Percentiles rank a stretch among this genome's conserved stretches.
phyloP scores from a whole-genome alignment of 1,140 invertebrate species.

The Gryllus bimaculatus region DNA sequence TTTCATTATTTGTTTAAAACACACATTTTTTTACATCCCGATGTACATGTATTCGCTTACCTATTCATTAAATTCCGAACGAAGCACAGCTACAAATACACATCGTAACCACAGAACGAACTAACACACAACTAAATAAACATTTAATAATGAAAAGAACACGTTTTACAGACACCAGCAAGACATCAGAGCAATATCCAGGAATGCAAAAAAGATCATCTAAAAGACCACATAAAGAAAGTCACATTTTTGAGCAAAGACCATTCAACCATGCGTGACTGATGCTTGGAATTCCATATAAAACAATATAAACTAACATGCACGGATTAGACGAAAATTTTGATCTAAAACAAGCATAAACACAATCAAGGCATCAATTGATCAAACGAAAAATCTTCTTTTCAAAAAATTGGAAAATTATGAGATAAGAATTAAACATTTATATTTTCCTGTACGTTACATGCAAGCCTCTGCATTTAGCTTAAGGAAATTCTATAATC shows the following conservation, averaged over 20 bases:
- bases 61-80: not conserved
- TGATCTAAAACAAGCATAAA: too few relatives aligned
- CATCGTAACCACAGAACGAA: not conserved
- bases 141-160: not conserved
- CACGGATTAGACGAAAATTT: not conserved
- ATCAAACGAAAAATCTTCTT: too few relatives aligned
- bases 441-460: too few relatives aligned
- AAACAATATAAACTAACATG: not conserved
- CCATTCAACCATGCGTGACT: not conserved
- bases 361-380: too few relatives aligned
- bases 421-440: too few relatives aligned
- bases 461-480: too few relatives aligned
- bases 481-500: too few relatives aligned
- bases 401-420: too few relatives aligned
- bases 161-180: not conserved
- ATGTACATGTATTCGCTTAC: too few relatives aligned
- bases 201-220: not conserved
- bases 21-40: too few relatives aligned
- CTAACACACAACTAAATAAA: not conserved
- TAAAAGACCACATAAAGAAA: not conserved
- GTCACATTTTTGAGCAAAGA: not conserved
- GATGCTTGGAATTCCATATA: not conserved
- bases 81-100: not conserved
- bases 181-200: not conserved
- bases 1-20: too few relatives aligned